These are phyloP conservation scores for Andricus curvator DNA, from an alignment of 2,888 invertebrate genomes.

Conservation along the genomic window DNA sequence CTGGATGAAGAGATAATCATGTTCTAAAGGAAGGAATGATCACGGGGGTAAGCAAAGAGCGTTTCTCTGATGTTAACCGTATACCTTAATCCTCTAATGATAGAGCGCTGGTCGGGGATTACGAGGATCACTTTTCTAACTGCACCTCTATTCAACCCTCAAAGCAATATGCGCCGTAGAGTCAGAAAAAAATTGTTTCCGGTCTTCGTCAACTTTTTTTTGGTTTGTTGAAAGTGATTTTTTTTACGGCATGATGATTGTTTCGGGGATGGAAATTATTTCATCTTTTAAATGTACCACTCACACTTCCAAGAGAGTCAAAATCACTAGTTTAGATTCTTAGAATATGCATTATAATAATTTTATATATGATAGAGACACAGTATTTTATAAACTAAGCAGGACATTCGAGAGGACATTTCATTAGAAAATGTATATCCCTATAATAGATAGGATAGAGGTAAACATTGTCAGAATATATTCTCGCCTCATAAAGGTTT, in stretches of 20 bases:
- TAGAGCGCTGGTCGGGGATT: slow-evolving; percentile 55
- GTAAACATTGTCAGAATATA: too few relatives aligned
- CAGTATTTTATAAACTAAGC: too few relatives aligned
- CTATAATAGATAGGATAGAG: too few relatives aligned
- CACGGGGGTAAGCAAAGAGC: slow-evolving; percentile 43
- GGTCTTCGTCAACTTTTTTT: slow-evolving; percentile 7
- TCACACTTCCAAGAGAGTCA: background rate
- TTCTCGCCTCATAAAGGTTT: too few relatives aligned
- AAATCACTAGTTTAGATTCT: background rate
- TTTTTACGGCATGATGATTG: background rate
- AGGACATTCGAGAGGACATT: too few relatives aligned
- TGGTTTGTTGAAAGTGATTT: background rate
- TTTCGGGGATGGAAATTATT: background rate
- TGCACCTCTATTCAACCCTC: slow-evolving; percentile 11
- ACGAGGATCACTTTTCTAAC: slow-evolving; percentile 43
- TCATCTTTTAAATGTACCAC: background rate
- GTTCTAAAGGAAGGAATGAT: slow-evolving; percentile 45
- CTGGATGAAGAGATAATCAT: slow-evolving; percentile 35
- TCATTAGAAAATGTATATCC: too few relatives aligned
- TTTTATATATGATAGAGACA: too few relatives aligned
- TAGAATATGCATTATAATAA: background rate
- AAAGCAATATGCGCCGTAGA: slow-evolving; percentile 4
- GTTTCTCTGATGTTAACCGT: slow-evolving; percentile 46
- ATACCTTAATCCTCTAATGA: slow-evolving; percentile 56
- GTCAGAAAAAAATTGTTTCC: background rate